These are phyloP conservation scores for Mylabris sibirica DNA, from an alignment of 2,888 invertebrate genomes.

Conservation along the genomic window DNA sequence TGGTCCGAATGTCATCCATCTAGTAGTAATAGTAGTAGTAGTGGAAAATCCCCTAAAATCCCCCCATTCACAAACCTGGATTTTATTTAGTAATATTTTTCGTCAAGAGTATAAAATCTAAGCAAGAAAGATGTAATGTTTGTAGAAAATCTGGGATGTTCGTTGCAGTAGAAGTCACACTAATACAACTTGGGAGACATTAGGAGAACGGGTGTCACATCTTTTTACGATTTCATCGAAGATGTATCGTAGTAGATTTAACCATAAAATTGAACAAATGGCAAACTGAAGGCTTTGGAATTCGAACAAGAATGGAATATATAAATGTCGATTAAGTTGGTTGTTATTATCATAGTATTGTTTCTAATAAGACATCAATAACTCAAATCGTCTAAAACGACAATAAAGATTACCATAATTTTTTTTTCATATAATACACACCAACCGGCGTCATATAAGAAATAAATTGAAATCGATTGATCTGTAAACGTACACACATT, in stretches of 20 bases:
- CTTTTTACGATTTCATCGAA: constrained; percentile 2
- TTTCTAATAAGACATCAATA: constrained; percentile 14
- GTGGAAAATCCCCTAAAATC: not conserved
- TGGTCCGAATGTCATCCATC: not conserved
- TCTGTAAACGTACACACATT: not conserved
- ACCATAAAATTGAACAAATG: constrained; percentile 12
- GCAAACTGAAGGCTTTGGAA: constrained; percentile 8
- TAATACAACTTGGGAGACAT: constrained; percentile 11
- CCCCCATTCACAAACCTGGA: not conserved
- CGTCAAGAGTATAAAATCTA: not conserved
- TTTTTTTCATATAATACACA: not conserved
- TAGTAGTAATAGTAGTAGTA: not conserved
- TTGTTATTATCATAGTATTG: not conserved
- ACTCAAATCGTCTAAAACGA: not conserved
- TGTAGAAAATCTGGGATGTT: not conserved
- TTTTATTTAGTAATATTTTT: constrained; percentile 9
- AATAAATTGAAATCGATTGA: not conserved
- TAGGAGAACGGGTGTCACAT: not conserved
- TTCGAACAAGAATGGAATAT: constrained; percentile 6
- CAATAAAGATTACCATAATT: constrained; percentile 4
- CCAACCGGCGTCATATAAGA: no score
- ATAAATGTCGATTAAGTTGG: not conserved
- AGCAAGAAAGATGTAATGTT: not conserved
- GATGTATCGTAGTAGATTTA: constrained; percentile 6
- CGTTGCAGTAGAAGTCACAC: not conserved